Evolutionary conservation across 2,113 vertebrate species (phyloP).

Genomic region (Nerophis ophidion): DNA sequence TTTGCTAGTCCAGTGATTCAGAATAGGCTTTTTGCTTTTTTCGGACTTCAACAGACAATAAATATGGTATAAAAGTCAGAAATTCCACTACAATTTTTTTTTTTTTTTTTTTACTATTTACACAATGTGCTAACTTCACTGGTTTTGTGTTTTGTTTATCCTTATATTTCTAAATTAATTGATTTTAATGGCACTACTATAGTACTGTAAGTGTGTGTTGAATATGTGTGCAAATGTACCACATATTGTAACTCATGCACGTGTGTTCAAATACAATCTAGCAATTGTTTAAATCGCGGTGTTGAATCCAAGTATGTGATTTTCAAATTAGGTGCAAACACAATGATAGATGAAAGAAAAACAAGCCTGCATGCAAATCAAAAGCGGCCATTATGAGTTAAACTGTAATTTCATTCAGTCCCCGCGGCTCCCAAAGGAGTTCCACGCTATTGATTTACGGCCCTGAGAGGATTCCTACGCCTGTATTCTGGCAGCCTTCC

Average conservation of each 20-base stretch:
- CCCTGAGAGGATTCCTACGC: slow-evolving; percentile 11
- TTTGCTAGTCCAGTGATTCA: too few relatives aligned
- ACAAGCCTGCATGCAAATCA: slow-evolving; percentile 26
- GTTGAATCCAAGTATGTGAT: slow-evolving; percentile 16
- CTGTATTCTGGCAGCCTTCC: slow-evolving; percentile 17
- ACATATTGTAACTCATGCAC: not conserved
- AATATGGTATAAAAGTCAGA: too few relatives aligned
- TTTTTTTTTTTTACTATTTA: too few relatives aligned
- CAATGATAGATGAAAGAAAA: slow-evolving; percentile 15
- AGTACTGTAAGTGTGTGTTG: not conserved
- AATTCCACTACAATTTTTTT: too few relatives aligned
- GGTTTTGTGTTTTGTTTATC: too few relatives aligned
- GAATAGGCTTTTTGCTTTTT: too few relatives aligned
- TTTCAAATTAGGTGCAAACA: slow-evolving; percentile 15
- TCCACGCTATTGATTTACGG: slow-evolving; percentile 32
- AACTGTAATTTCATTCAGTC: slow-evolving; percentile 40
- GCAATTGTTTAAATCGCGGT: slow-evolving; percentile 14
- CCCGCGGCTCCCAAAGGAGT: slow-evolving; percentile 11
- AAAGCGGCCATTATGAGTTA: slow-evolving; percentile 24
- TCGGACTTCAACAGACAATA: too few relatives aligned
- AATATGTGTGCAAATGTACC: not conserved
- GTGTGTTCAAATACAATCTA: slow-evolving; percentile 1
- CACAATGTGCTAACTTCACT: too few relatives aligned
- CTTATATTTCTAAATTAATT: too few relatives aligned
- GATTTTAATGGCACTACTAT: too few relatives aligned